Evolutionary conservation across 2,888 invertebrate genomes (phyloP).

Genomic region (Aphidoletes aphidimyza): DNA sequence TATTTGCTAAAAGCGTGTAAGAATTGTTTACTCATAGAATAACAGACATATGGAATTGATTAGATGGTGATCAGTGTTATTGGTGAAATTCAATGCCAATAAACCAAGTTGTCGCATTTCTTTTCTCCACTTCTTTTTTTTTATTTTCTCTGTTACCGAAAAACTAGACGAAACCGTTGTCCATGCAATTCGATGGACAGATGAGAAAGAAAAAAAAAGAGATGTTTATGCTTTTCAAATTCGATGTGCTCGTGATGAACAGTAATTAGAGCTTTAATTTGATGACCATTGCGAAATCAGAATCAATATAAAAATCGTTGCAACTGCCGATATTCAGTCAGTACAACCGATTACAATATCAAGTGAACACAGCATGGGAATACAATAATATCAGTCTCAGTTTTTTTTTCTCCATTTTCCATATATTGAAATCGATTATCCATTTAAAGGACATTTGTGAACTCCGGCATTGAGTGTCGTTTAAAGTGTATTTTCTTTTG

Average conservation of each 20-base stretch:
- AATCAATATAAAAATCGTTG: slow-evolving; percentile 19
- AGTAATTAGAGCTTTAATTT: slow-evolving; percentile 21
- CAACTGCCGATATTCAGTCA: neutral
- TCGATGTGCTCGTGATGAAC: slow-evolving; percentile 48
- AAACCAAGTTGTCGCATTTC: no score
- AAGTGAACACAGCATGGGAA: neutral
- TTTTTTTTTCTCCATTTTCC: no score
- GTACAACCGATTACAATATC: neutral
- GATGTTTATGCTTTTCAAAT: neutral
- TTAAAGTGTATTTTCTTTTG: no score
- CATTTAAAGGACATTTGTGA: no score
- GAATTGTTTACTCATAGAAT: neutral
- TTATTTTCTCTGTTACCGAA: neutral
- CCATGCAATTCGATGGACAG: neutral
- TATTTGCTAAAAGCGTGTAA: neutral
- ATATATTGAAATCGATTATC: no score
- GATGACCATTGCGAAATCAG: neutral
- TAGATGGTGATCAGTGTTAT: neutral
- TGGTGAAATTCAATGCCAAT: neutral
- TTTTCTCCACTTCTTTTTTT: no score
- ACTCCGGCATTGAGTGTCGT: no score
- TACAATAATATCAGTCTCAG: neutral
- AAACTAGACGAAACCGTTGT: neutral
- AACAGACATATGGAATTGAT: neutral
- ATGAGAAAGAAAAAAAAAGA: neutral